Conservation (phyloP, 2,797 vertebrate species). For the Merluccius polli region DNA sequence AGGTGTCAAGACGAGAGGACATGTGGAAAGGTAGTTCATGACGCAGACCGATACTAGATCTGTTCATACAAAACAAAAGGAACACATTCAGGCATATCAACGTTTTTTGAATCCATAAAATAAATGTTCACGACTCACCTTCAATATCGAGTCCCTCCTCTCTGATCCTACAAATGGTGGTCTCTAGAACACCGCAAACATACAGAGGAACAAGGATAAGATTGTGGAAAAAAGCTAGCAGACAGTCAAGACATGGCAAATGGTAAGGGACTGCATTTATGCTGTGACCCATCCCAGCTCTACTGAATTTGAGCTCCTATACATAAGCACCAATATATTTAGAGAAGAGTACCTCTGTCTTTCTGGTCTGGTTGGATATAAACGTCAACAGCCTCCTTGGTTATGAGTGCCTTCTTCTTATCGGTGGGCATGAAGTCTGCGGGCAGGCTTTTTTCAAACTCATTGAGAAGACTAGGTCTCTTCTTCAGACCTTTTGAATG, state of each 20-base stretch:
- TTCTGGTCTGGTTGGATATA: conserved; percentile 63
- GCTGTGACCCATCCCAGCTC: too few species aligned
- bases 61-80: too few species aligned
- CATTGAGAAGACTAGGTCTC: neutral
- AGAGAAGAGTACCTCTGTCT: conserved; percentile 45
- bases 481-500: neutral
- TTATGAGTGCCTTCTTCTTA: conserved; percentile 33
- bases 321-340: too few species aligned
- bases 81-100: too few species aligned
- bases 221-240: neutral
- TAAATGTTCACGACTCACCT: conserved; percentile 46
- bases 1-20: neutral
- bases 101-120: too few species aligned
- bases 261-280: too few species aligned
- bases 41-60: too few species aligned
- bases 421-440: neutral
- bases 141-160: conserved; percentile 60
- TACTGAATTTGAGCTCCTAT: too few species aligned
- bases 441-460: conserved; percentile 19
- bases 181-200: neutral
- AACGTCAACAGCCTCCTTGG: neutral
- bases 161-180: conserved; percentile 45
- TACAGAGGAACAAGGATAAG: neutral
- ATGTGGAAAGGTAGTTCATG: too few species aligned
- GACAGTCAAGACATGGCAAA: too few species aligned